Base-by-base conservation (phyloP, 2,797 vertebrate genomes). In the Poeciliopsis turneri region DNA sequence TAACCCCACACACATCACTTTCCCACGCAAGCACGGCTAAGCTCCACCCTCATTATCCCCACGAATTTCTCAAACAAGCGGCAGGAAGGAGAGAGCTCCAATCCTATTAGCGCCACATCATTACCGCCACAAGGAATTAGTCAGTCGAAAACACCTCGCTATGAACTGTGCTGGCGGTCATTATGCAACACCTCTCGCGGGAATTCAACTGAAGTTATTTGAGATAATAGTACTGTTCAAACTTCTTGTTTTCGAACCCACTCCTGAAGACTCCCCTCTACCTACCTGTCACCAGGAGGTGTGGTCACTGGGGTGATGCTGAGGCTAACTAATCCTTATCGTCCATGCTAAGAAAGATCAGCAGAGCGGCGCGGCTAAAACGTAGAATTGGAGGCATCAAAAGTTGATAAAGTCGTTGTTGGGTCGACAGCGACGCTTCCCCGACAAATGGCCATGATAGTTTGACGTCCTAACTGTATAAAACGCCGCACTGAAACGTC, bases 61-160 rank as follows among this genome's bases (percentile, higher is more conserved):
- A 53, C 43, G 77, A 75, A 81, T 85, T 91, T 73, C 75, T 82
- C 82, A 81, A 86, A 85, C 90, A 85, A 87, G 82, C 74, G 55
- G 64, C 92, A 92, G 93, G 90, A 94, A 90, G 91, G 87, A 88
- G 85, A 81, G 81, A 76, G 76, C 78, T 86, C 43, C 80, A 94
- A 95, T 95, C 95, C 95, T 92, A 94, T 95, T 95, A 95, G 84
- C 78, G 86, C 80, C 78, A 80, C 89, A 91, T 93, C 91, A 94
- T 95, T 95, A 95, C 84, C 77, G 86, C 80, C 78, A 79, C 88
- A 91, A 82, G 77, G 87, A 91, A 92, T 95, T 94, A 93, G 85
- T 86, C 88, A 66, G 73, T 84, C 70, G 55, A 82, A 88, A 90
- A 92, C 88, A 91, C 90, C 89, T 87, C 23, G 85, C 78, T 87